These are phyloP conservation scores for Drosophila neotestacea DNA, from an alignment of 2,888 invertebrate species.

Conservation along the genomic window DNA sequence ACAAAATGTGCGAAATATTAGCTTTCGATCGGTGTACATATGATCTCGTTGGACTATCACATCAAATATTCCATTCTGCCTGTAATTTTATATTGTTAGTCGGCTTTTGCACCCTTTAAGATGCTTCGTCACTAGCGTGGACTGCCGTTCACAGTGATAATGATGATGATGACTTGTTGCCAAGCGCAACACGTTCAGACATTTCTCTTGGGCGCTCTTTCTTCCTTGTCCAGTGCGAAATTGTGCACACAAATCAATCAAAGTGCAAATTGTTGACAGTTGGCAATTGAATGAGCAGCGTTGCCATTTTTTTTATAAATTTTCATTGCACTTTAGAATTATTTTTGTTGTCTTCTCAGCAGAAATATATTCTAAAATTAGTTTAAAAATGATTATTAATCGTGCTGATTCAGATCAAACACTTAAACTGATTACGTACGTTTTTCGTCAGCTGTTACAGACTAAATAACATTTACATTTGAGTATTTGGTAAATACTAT, in stretches of 20 bases:
- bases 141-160: slow-evolving; percentile 3
- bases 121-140: too few relatives aligned
- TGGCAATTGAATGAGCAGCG: slow-evolving; percentile 27
- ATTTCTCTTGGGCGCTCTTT: slow-evolving; percentile 21
- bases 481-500: background rate
- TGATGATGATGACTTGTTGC: slow-evolving; percentile 25
- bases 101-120: too few relatives aligned
- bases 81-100: too few relatives aligned
- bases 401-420: background rate
- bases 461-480: background rate
- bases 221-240: slow-evolving; percentile 14
- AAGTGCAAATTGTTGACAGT: slow-evolving; percentile 35
- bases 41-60: too few relatives aligned
- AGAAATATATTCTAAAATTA: background rate
- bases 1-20: too few relatives aligned
- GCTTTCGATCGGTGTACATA: too few relatives aligned
- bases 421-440: slow-evolving; percentile 2
- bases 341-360: background rate
- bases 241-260: slow-evolving; percentile 43
- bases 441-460: slow-evolving; percentile 8
- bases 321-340: background rate
- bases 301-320: slow-evolving; percentile 16
- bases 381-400: background rate
- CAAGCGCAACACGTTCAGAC: slow-evolving; percentile 26
- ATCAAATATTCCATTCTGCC: too few relatives aligned